Base-by-base conservation (phyloP, 1,140 invertebrate species). In the Chymomyza costata region DNA sequence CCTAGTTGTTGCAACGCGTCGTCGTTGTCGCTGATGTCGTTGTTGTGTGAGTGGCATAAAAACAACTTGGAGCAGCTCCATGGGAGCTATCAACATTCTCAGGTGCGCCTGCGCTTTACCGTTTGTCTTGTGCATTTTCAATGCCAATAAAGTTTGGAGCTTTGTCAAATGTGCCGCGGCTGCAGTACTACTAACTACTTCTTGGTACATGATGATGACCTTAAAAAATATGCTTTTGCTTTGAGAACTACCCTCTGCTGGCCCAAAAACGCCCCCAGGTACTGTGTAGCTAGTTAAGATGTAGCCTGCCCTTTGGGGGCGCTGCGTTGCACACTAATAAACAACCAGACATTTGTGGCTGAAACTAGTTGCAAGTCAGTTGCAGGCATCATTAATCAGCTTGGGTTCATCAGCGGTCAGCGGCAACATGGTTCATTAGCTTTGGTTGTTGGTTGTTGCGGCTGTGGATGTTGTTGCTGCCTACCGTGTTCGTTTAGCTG, bases 41-140 rank as follows among this genome's bases (percentile, higher is more conserved):
- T 41, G 63, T 18, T 32, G 49, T 47, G 78, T 76, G 71, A 76
- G 71, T 76, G 71, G 71, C 71, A 76, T 76, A 76, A 76, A 76
- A 76, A 76, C 66, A 66, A 60, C 71, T 66, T 76, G 71, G 45
- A 21, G 39, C 40, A 43, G 54, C 65, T 78, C 71, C 73, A 60
- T 65, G 73, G 73, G 69, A 74, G 73, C 73, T 80, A 80, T 80
- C 73, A 80, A 80, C 73, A 80, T 80, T 80, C 73, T 80, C 73
- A 80, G 73, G 73, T 80, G 73, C 73, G 67, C 73, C 58, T 46
- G 60, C 52, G 52, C 57, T 40, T 14, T 8, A 15, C 56, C 73
- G 58, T 78, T 73, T 73, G 73, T 73, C 32, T 8, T 13, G 32
- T 6, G 3, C 32, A 14, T 5, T 5, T 3, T 25, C 21, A 25